Conservation (phyloP, 1,140 invertebrate species). For the Anastrepha obliqua region DNA sequence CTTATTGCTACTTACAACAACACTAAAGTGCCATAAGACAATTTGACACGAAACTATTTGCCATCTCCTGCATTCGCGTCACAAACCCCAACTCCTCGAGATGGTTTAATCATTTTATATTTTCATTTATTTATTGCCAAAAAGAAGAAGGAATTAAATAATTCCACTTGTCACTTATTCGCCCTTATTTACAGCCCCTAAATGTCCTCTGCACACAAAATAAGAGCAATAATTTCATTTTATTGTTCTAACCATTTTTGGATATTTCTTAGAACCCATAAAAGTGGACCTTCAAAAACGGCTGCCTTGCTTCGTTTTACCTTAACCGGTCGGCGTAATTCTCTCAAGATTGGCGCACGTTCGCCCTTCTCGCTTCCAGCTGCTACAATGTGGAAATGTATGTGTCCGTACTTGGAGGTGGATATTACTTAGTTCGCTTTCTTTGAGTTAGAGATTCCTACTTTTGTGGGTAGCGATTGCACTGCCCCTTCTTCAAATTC, state of each 20-base stretch:
- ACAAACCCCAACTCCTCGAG: background rate
- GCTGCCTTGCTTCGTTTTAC: no score
- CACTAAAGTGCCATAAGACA: conserved; percentile 8
- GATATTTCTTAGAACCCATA: background rate
- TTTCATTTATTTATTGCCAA: conserved; percentile 18
- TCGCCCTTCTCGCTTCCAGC: no score
- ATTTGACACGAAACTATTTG: background rate
- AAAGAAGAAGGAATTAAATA: background rate
- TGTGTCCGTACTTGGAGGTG: no score
- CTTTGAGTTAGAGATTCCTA: no score
- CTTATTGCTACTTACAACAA: background rate
- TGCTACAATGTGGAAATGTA: no score
- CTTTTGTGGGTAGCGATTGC: no score
- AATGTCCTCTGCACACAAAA: background rate
- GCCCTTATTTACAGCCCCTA: background rate
- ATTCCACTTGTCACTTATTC: background rate
- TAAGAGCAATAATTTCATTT: background rate
- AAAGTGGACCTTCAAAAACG: background rate
- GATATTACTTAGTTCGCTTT: no score
- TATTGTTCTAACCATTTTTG: background rate
- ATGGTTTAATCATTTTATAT: conserved; percentile 23
- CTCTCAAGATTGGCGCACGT: no score
- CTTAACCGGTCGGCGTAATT: no score
- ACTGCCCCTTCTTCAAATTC: no score
- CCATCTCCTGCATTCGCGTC: background rate